A percentile compares a stretch with the other conserved stretches of the same genome.
phyloP scores from a whole-genome alignment of 2,888 invertebrate genomes.

The Hoplodrina blanda region DNA sequence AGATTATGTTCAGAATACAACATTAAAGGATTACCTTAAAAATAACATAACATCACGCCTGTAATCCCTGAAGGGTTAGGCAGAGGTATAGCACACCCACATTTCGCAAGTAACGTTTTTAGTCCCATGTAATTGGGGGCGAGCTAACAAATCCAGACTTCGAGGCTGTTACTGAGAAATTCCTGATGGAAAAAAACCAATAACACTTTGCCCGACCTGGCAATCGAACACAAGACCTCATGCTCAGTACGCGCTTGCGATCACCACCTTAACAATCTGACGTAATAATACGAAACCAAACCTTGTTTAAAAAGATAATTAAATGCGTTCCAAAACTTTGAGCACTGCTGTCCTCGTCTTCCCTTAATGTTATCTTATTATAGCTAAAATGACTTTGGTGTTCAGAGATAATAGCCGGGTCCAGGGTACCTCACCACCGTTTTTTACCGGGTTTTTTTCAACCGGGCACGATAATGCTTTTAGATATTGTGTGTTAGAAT shows the following conservation, averaged over 20 bases:
- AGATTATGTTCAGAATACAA: neutral
- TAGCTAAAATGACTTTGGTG: constrained; percentile 91
- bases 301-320: constrained; percentile 12
- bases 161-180: no score
- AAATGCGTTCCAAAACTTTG: constrained; percentile 71
- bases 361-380: constrained; percentile 91
- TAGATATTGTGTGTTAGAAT: constrained; percentile 84
- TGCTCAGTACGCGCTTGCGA: no score
- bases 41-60: no score
- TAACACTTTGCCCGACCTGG: no score
- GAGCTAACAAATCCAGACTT: no score
- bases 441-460: constrained; percentile 84
- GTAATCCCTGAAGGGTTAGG: no score
- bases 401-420: constrained; percentile 88
- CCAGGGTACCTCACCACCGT: constrained; percentile 83
- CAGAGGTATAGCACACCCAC: no score
- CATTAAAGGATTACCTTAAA: neutral
- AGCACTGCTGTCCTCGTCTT: constrained; percentile 73
- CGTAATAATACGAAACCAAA: neutral
- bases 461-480: constrained; percentile 82
- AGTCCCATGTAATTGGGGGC: no score
- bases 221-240: no score
- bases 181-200: no score
- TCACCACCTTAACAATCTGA: neutral
- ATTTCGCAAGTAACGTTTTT: no score